A percentile compares a stretch with the other conserved stretches of the same genome.
phyloP scores from a whole-genome alignment of 2,888 invertebrate genomes.

The Aelia acuminata region DNA sequence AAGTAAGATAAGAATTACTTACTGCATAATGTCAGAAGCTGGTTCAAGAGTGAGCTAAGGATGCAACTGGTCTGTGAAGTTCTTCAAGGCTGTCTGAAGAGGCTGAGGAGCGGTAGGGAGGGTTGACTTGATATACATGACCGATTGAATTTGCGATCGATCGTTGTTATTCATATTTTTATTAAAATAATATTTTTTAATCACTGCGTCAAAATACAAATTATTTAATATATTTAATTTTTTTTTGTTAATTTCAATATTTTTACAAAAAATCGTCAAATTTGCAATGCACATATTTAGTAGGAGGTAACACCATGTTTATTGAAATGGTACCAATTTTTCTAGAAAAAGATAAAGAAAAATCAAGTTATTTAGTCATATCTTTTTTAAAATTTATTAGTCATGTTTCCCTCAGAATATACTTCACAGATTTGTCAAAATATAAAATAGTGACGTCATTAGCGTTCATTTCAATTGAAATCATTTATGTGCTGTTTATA shows the following conservation, averaged over 20 bases:
- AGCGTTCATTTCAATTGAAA: background rate
- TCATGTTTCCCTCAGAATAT: too few relatives aligned
- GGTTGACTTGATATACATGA: background rate
- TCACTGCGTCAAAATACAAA: background rate
- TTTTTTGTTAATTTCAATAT: background rate
- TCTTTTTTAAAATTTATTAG: too few relatives aligned
- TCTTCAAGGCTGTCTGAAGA: background rate
- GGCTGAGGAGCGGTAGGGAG: background rate
- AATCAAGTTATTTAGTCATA: background rate
- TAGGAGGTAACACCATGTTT: background rate
- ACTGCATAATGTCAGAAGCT: background rate
- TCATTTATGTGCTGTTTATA: background rate
- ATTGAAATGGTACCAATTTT: background rate
- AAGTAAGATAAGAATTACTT: background rate
- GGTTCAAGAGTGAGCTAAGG: background rate
- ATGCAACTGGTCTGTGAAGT: background rate
- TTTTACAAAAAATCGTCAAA: background rate
- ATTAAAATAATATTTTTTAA: background rate
- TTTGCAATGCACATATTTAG: too few relatives aligned
- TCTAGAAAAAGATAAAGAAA: background rate
- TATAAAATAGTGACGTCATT: too few relatives aligned
- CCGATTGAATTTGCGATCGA: background rate
- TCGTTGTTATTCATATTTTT: background rate
- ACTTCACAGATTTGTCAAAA: too few relatives aligned
- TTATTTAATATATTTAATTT: too few relatives aligned